Evolutionary conservation across 2,888 invertebrate species (phyloP).

Genomic region (Ochropleura leucogaster): DNA sequence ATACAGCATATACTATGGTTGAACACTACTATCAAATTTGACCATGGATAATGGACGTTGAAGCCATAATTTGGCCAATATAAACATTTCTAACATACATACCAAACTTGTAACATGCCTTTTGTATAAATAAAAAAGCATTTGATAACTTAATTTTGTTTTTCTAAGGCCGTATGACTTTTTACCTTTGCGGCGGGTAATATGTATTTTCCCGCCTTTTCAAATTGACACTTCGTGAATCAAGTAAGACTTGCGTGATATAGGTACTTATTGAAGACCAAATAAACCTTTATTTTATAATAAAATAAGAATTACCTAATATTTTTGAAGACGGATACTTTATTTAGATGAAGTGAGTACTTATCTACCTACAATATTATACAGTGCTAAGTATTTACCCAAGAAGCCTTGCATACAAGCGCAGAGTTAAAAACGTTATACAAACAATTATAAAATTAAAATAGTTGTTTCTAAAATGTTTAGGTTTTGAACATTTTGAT

Average conservation of each 20-base stretch:
- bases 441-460: not conserved
- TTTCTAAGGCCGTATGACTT: slow-evolving; percentile 36
- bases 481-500: not conserved
- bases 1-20: slow-evolving; percentile 43
- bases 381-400: not conserved
- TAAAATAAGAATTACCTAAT: not conserved
- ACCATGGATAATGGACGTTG: slow-evolving; percentile 21
- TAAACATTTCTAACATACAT: slow-evolving; percentile 43
- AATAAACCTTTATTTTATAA: not conserved
- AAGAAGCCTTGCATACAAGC: not conserved
- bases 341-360: slow-evolving; percentile 13
- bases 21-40: slow-evolving; percentile 40
- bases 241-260: not conserved
- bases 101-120: slow-evolving; percentile 63
- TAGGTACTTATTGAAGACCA: too few relatives aligned
- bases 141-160: slow-evolving; percentile 38
- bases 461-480: not conserved
- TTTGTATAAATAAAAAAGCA: slow-evolving; percentile 59
- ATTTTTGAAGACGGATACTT: not conserved
- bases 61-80: slow-evolving; percentile 38
- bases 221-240: slow-evolving; percentile 7
- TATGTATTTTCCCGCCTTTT: slow-evolving; percentile 52
- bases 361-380: not conserved
- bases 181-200: slow-evolving; percentile 25
- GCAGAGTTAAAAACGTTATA: not conserved